A percentile compares a stretch with the other conserved stretches of the same genome.
phyloP scores from a whole-genome alignment of 1,140 invertebrate species.

The Drosophila funebris region DNA sequence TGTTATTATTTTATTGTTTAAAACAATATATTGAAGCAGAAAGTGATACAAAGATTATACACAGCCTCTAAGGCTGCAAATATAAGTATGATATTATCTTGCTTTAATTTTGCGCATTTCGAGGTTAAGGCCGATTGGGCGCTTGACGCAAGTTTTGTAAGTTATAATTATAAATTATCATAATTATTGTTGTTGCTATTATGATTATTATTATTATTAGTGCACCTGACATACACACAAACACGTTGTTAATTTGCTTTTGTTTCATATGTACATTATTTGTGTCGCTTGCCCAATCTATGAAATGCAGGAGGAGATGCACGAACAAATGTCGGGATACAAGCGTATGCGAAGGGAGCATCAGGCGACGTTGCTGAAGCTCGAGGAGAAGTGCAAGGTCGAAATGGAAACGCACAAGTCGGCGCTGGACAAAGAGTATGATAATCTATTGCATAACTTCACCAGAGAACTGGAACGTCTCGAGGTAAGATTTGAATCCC shows the following conservation, averaged over 20 bases:
- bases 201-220: not conserved
- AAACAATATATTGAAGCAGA: not conserved
- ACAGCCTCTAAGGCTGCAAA: not conserved
- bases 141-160: slow-evolving; percentile 28
- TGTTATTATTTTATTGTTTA: slow-evolving; percentile 10
- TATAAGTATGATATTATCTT: slow-evolving; percentile 22
- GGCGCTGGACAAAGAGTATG: slow-evolving; percentile 98
- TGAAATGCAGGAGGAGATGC: slow-evolving; percentile 93
- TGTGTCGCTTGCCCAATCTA: slow-evolving; percentile 37
- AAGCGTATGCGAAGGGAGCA: slow-evolving; percentile 99
- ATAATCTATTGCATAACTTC: slow-evolving; percentile 94
- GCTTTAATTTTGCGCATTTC: slow-evolving; percentile 10
- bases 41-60: not conserved
- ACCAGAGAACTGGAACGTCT: slow-evolving; percentile 96
- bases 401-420: slow-evolving; percentile 99
- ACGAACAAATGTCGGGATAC: slow-evolving; percentile 99
- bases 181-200: not conserved
- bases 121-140: slow-evolving; percentile 42
- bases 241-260: slow-evolving; percentile 22
- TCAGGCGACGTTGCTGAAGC: slow-evolving; percentile 94
- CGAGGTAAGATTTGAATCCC: slow-evolving; percentile 84
- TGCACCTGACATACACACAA: slow-evolving; percentile 2
- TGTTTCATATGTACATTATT: slow-evolving; percentile 28
- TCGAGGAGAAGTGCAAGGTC: slow-evolving; percentile 97
- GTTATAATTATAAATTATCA: slow-evolving; percentile 2